phyloP scores from a whole-genome alignment of 2,888 invertebrate species.

The Drosophila incognita region DNA sequence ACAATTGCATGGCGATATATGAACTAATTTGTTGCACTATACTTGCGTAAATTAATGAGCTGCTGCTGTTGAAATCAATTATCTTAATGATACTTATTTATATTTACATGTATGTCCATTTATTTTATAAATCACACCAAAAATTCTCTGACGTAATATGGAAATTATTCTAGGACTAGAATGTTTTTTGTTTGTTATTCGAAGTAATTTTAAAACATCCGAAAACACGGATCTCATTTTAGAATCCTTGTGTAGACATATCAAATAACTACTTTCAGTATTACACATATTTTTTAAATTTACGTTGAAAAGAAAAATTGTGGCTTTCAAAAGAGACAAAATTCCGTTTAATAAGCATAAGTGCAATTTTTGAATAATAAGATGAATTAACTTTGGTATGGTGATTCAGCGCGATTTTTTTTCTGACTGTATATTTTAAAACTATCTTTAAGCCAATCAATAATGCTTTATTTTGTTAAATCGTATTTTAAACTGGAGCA shows the following conservation, averaged over 20 bases:
- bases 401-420: too few species aligned
- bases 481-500: background rate
- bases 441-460: too few species aligned
- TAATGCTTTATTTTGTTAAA: background rate
- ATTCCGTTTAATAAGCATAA: too few species aligned
- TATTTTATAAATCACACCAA: background rate
- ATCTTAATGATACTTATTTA: background rate
- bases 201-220: background rate
- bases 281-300: too few species aligned
- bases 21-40: background rate
- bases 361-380: too few species aligned
- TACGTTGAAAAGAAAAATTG: too few species aligned
- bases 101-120: background rate
- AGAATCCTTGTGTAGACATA: too few species aligned
- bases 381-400: too few species aligned
- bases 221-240: background rate
- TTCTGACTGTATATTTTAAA: too few species aligned
- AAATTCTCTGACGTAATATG: background rate
- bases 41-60: background rate
- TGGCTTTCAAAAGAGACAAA: too few species aligned
- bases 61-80: background rate
- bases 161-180: background rate
- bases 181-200: background rate
- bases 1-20: conserved; percentile 4
- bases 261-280: too few species aligned